Conservation (phyloP, 2,797 vertebrate species). For the Rhinophrynus dorsalis region DNA sequence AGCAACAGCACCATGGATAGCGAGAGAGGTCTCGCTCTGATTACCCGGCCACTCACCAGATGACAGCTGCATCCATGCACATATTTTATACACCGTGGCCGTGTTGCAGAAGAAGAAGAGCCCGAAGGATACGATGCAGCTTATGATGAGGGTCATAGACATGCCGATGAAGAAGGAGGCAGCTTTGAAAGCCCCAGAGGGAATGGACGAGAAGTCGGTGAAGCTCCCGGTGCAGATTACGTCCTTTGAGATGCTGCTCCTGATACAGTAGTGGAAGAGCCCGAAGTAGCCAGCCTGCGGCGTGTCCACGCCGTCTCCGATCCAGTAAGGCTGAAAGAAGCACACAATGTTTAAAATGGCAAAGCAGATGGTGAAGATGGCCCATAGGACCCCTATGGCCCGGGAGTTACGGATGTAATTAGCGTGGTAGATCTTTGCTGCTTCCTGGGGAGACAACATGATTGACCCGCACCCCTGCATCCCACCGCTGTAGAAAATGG, state of each 20-base stretch:
- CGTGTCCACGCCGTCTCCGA: slow-evolving; percentile 92
- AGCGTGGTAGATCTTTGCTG: slow-evolving; percentile 92
- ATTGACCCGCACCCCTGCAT: slow-evolving; percentile 78
- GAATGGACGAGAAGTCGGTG: slow-evolving; percentile 89
- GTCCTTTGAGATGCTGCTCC: slow-evolving; percentile 84
- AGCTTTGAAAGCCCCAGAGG: slow-evolving; percentile 92
- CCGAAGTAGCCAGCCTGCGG: slow-evolving; percentile 95
- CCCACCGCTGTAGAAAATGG: background rate
- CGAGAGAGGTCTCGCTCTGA: too few species aligned
- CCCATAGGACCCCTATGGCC: slow-evolving; percentile 93
- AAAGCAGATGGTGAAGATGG: slow-evolving; percentile 95
- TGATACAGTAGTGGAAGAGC: slow-evolving; percentile 93
- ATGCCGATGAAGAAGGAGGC: slow-evolving; percentile 94
- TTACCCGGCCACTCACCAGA: slow-evolving; percentile 91
- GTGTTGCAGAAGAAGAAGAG: slow-evolving; percentile 98
- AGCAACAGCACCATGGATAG: too few species aligned
- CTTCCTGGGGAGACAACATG: slow-evolving; percentile 92
- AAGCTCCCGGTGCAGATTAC: slow-evolving; percentile 91
- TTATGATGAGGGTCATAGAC: slow-evolving; percentile 93
- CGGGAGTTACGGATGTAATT: slow-evolving; percentile 95
- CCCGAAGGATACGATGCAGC: slow-evolving; percentile 90
- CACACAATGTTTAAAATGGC: slow-evolving; percentile 93
- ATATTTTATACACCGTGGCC: slow-evolving; percentile 96
- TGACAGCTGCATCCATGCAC: slow-evolving; percentile 94
- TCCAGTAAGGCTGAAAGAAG: slow-evolving; percentile 97